These are phyloP conservation scores for Dione vanillae DNA, from an alignment of 2,888 invertebrate genomes.

Conservation along the genomic window DNA sequence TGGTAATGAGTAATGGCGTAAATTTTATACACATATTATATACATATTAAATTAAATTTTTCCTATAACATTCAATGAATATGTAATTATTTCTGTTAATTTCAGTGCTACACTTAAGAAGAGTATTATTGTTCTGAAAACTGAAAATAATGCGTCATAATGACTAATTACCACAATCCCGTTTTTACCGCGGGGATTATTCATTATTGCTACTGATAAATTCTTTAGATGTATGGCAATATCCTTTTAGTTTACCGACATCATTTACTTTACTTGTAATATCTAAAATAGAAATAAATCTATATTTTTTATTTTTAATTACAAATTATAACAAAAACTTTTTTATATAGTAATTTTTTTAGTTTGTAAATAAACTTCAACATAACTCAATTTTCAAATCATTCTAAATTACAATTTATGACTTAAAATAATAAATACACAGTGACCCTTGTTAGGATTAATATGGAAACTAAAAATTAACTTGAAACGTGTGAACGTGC, in stretches of 20 bases:
- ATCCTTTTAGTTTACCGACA: neutral
- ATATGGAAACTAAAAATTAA: conserved; percentile 1
- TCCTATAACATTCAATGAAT: neutral
- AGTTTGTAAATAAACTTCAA: neutral
- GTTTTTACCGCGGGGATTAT: conserved; percentile 32
- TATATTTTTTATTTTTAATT: too few relatives aligned
- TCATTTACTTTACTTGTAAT: too few relatives aligned
- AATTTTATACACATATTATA: neutral
- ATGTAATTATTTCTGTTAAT: neutral
- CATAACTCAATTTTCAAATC: too few relatives aligned
- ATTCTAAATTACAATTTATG: too few relatives aligned
- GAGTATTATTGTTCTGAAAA: conserved; percentile 35
- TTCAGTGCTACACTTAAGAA: neutral
- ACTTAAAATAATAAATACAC: neutral
- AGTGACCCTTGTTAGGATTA: conserved; percentile 6
- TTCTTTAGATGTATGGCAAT: conserved; percentile 1
- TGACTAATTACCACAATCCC: conserved; percentile 38
- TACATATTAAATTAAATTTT: neutral
- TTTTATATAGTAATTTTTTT: too few relatives aligned
- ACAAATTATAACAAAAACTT: too few relatives aligned
- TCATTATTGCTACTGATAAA: conserved; percentile 30
- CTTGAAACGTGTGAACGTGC: conserved; percentile 31
- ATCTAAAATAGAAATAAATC: too few relatives aligned
- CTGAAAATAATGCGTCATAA: conserved; percentile 43
- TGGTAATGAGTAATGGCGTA: neutral